These are phyloP conservation scores for Dicerorhinus sumatrensis DNA, from an alignment of 2,113 vertebrate species.

Conservation along the genomic window DNA sequence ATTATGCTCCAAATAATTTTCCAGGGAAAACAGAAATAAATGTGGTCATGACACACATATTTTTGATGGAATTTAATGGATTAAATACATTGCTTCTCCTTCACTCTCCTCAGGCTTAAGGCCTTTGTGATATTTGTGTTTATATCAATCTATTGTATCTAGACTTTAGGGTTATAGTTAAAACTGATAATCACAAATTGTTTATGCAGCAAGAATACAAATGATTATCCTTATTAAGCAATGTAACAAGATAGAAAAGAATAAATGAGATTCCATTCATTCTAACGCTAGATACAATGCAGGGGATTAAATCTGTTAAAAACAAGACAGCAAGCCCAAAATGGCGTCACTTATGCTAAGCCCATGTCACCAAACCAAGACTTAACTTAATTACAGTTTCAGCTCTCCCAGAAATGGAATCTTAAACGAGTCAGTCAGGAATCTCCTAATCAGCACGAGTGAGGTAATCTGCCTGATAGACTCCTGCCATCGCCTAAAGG, in stretches of 20 bases:
- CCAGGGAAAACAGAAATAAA: conserved; percentile 22
- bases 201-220: background rate
- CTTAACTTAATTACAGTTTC: too few species aligned
- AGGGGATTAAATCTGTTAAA: background rate
- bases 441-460: too few species aligned
- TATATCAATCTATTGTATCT: background rate
- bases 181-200: background rate
- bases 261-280: background rate
- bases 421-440: too few species aligned
- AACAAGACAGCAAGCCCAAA: too few species aligned
- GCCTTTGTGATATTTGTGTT: background rate
- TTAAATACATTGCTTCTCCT: background rate
- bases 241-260: background rate
- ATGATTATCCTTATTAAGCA: background rate
- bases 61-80: background rate
- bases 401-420: too few species aligned
- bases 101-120: background rate
- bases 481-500: too few species aligned
- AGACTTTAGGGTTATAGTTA: background rate
- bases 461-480: too few species aligned
- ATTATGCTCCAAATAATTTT: background rate
- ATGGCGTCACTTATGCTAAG: too few species aligned
- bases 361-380: too few species aligned
- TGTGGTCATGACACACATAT: background rate
- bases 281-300: background rate